Percentiles rank a stretch among this genome's conserved stretches.
Conservation (phyloP, 2,888 invertebrate genomes). For the Carcina quercana region DNA sequence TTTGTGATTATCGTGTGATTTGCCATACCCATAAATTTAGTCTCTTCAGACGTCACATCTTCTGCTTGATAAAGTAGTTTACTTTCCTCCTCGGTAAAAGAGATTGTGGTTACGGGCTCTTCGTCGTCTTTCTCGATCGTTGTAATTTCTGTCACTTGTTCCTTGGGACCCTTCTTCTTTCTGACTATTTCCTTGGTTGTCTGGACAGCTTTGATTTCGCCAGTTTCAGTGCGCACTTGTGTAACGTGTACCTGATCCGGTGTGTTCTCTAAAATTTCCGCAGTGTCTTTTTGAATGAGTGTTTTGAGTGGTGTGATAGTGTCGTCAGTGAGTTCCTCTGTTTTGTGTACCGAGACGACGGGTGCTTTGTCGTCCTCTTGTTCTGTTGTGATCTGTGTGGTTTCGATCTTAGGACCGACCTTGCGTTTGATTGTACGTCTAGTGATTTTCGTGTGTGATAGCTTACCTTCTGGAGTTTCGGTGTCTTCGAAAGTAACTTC, state of each 20-base stretch:
- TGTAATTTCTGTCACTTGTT: conserved; percentile 17
- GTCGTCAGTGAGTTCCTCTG: conserved; percentile 20
- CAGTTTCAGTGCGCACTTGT: conserved; percentile 13
- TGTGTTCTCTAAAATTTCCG: conserved; percentile 24
- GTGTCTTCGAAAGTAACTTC: conserved; percentile 23
- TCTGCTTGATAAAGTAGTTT: conserved; percentile 14
- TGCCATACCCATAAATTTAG: conserved; percentile 24
- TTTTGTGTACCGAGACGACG: conserved; percentile 30
- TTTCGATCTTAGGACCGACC: conserved; percentile 36
- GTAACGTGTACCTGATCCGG: conserved; percentile 14
- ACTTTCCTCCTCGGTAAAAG: conserved; percentile 28
- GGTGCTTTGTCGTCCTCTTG: conserved; percentile 29
- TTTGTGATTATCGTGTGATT: conserved; percentile 26
- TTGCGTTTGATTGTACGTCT: conserved; percentile 23
- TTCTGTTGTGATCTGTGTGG: conserved; percentile 33
- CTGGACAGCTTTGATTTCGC: conserved; percentile 26
- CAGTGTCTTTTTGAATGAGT: conserved; percentile 18
- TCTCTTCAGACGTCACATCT: conserved; percentile 21
- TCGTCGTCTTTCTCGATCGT: conserved; percentile 47
- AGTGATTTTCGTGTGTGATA: conserved; percentile 23
- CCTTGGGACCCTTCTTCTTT: conserved; percentile 12
- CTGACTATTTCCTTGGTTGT: conserved; percentile 27
- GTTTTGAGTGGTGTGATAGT: conserved; percentile 14
- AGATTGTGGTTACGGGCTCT: conserved; percentile 42
- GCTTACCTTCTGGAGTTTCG: conserved; percentile 29